Evolutionary conservation across 1,140 invertebrate species (phyloP).

Genomic region (Wasmannia auropunctata): DNA sequence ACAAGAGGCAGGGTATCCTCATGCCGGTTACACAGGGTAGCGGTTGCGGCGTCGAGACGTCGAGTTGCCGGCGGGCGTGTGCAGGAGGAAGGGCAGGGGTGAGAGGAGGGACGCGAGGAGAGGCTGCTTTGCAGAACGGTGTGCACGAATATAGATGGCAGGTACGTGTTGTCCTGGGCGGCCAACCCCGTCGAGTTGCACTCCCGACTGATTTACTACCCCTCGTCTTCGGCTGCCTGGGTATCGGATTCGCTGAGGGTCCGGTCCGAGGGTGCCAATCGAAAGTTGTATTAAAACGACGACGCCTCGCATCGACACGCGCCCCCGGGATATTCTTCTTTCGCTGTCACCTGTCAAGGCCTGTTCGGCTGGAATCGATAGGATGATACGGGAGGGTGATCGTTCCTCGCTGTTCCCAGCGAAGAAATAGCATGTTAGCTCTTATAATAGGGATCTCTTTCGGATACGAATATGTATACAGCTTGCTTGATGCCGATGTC

Average conservation of each 20-base stretch:
- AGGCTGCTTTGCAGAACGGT: slow-evolving; percentile 64
- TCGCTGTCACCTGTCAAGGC: slow-evolving; percentile 66
- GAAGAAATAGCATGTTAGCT: slow-evolving; percentile 22
- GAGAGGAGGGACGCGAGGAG: no score
- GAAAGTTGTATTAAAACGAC: slow-evolving; percentile 81
- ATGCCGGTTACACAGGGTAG: slow-evolving; percentile 62
- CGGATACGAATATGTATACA: background rate
- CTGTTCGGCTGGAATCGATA: slow-evolving; percentile 43
- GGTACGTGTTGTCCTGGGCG: slow-evolving; percentile 80
- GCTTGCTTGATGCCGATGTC: background rate
- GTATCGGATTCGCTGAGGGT: slow-evolving; percentile 78
- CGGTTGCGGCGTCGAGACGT: slow-evolving; percentile 68
- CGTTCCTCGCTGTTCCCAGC: background rate
- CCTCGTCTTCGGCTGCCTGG: slow-evolving; percentile 66
- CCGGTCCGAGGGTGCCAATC: slow-evolving; percentile 78
- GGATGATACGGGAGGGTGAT: slow-evolving; percentile 18
- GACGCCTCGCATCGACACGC: slow-evolving; percentile 61
- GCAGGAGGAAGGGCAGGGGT: background rate
- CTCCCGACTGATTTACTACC: slow-evolving; percentile 81
- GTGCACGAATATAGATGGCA: slow-evolving; percentile 79
- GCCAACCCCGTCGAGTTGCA: slow-evolving; percentile 73
- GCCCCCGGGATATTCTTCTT: slow-evolving; percentile 66
- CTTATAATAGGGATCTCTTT: background rate
- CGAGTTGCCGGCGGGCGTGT: slow-evolving; percentile 35
- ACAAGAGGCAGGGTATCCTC: slow-evolving; percentile 65